Evolutionary conservation across 2,888 invertebrate genomes (phyloP).

Genomic region (Spodoptera exigua): DNA sequence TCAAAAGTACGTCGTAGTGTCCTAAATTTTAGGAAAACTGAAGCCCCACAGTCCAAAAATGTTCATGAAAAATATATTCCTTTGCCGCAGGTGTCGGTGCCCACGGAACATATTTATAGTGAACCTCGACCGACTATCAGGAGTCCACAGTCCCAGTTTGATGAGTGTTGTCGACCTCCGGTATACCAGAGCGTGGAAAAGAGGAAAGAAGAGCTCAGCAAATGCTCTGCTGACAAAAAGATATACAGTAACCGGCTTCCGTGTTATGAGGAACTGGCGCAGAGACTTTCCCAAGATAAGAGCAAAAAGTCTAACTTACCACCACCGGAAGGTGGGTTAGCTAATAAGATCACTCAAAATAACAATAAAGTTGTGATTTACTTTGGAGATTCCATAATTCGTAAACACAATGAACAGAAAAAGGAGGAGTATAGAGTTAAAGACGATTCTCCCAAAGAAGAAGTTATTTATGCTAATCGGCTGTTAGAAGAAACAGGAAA

Average conservation of each 20-base stretch:
- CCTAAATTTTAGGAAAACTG: constrained; percentile 82
- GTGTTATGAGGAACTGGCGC: constrained; percentile 86
- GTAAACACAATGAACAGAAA: constrained; percentile 84
- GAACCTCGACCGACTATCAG: constrained; percentile 78
- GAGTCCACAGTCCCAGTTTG: constrained; percentile 74
- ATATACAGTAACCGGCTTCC: constrained; percentile 80
- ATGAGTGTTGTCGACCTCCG: constrained; percentile 83
- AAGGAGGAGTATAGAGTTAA: constrained; percentile 76
- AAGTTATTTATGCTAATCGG: constrained; percentile 84
- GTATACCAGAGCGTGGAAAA: constrained; percentile 86
- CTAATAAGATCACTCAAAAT: constrained; percentile 85
- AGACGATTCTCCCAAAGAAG: constrained; percentile 71
- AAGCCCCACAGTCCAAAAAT: constrained; percentile 74
- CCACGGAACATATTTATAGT: constrained; percentile 82
- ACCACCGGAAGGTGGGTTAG: constrained; percentile 71
- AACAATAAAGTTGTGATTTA: constrained; percentile 93
- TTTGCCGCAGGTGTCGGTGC: constrained; percentile 75
- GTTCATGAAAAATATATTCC: constrained; percentile 86
- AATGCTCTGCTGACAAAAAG: constrained; percentile 77
- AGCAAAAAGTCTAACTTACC: constrained; percentile 81
- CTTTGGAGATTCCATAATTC: constrained; percentile 91
- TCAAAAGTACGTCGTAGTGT: constrained; percentile 81
- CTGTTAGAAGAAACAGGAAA: constrained; percentile 77
- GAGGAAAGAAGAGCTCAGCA: constrained; percentile 72
- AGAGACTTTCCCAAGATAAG: constrained; percentile 83